phyloP scores from a whole-genome alignment of 2,797 vertebrate genomes.

The Sebastes vulpes region DNA sequence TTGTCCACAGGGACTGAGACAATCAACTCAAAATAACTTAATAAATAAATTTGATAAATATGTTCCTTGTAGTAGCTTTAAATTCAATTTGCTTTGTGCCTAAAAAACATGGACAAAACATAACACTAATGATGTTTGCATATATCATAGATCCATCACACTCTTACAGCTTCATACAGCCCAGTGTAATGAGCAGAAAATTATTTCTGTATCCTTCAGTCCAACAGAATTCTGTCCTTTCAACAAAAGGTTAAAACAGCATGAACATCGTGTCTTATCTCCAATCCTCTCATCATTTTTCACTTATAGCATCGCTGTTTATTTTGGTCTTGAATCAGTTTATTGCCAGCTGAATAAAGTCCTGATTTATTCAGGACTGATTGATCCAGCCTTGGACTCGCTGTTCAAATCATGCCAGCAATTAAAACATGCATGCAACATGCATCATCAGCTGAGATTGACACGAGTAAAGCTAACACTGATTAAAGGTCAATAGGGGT shows the following conservation, averaged over 20 bases:
- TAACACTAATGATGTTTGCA: background rate
- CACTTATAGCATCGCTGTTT: conserved; percentile 6
- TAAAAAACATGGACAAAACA: background rate
- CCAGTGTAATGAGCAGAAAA: background rate
- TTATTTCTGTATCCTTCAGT: background rate
- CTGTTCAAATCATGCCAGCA: conserved; percentile 59
- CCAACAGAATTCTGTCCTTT: background rate
- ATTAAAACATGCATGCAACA: conserved; percentile 29
- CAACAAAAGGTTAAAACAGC: conserved; percentile 15
- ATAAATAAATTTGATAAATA: background rate
- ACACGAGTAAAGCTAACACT: conserved; percentile 35
- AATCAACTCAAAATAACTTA: background rate
- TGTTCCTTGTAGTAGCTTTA: background rate
- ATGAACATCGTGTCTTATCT: conserved; percentile 8
- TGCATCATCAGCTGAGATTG: conserved; percentile 37
- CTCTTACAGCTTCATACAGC: background rate
- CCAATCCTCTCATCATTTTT: conserved; percentile 16
- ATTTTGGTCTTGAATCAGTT: conserved; percentile 58
- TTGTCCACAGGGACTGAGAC: background rate
- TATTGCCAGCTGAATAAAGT: conserved; percentile 49
- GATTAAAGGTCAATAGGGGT: conserved; percentile 52
- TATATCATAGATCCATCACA: background rate
- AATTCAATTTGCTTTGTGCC: background rate
- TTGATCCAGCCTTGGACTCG: conserved; percentile 51
- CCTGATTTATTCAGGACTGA: conserved; percentile 52